These are phyloP conservation scores for Eulemur macaco DNA, from an alignment of 2,113 vertebrate species.

Conservation along the genomic window DNA sequence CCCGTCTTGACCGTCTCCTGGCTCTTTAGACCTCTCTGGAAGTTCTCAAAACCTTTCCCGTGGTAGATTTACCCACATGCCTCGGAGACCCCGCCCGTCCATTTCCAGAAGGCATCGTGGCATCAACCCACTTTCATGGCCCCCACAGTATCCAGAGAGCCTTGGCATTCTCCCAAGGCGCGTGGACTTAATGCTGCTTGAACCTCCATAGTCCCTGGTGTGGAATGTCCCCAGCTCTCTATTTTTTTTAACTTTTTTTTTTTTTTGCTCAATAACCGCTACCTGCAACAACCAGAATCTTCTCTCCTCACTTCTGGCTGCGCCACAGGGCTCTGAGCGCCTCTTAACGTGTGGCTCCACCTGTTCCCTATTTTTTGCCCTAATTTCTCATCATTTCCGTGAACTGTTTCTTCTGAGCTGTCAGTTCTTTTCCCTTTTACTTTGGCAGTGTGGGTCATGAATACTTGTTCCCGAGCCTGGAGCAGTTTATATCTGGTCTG, in stretches of 20 bases:
- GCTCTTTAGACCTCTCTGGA: not conserved
- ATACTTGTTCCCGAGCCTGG: not conserved
- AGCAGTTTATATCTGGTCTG: not conserved
- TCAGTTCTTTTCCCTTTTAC: not conserved
- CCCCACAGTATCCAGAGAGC: accelerated
- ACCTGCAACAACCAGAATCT: not conserved
- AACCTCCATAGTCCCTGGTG: accelerated
- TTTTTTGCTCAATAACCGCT: not conserved
- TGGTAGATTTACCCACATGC: not conserved
- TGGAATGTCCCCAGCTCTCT: not conserved
- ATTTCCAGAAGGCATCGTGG: not conserved
- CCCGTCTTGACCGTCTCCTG: not conserved
- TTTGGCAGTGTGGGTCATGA: not conserved
- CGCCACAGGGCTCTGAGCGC: not conserved
- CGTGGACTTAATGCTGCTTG: not conserved
- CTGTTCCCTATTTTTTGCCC: not conserved
- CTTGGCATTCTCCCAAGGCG: not conserved
- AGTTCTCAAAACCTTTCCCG: not conserved
- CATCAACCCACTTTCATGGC: not conserved
- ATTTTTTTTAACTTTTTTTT: not conserved
- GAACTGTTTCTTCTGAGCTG: not conserved
- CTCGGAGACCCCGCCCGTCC: not conserved
- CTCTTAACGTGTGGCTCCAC: not conserved
- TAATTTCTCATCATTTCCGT: not conserved
- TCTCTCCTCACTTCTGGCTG: not conserved